phyloP scores from a whole-genome alignment of 1,140 invertebrate species.

The Ectropis grisescens region DNA sequence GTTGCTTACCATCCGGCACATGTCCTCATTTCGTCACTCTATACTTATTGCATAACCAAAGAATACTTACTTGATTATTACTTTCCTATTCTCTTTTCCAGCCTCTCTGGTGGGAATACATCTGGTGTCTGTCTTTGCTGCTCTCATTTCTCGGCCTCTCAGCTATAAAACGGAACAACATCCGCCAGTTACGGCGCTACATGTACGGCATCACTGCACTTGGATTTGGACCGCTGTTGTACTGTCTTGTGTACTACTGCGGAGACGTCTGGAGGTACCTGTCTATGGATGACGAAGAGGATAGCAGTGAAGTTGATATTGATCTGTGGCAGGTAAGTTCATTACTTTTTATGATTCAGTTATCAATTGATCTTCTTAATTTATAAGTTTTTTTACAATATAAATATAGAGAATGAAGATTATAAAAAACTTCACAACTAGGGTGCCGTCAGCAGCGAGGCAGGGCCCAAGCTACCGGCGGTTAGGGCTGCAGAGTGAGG shows the following conservation, averaged over 20 bases:
- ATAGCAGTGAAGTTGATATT: conserved; percentile 74
- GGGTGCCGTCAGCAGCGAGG: no score
- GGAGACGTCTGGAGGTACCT: conserved; percentile 87
- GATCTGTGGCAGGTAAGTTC: conserved; percentile 83
- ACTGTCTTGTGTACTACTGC: conserved; percentile 86
- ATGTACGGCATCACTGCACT: conserved; percentile 84
- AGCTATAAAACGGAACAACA: conserved; percentile 87
- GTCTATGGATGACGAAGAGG: conserved; percentile 75
- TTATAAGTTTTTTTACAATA: no score
- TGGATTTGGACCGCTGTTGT: conserved; percentile 85
- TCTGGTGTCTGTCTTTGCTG: conserved; percentile 91
- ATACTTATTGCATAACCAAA: no score
- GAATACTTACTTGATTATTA: no score
- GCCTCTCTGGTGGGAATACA: conserved; percentile 94
- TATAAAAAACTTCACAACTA: no score
- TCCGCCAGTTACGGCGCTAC: conserved; percentile 83
- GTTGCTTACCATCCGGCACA: no score
- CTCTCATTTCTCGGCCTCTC: conserved; percentile 89
- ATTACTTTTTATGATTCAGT: no score
- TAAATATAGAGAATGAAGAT: no score
- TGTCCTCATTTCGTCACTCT: no score
- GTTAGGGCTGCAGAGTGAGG: no score
- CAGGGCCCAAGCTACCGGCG: no score
- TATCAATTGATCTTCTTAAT: no score
- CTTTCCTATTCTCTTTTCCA: conserved; percentile 32